Percentiles rank a stretch among this genome's conserved stretches.
Conservation (phyloP, 1,140 invertebrate genomes). For the Gryon sp. region DNA sequence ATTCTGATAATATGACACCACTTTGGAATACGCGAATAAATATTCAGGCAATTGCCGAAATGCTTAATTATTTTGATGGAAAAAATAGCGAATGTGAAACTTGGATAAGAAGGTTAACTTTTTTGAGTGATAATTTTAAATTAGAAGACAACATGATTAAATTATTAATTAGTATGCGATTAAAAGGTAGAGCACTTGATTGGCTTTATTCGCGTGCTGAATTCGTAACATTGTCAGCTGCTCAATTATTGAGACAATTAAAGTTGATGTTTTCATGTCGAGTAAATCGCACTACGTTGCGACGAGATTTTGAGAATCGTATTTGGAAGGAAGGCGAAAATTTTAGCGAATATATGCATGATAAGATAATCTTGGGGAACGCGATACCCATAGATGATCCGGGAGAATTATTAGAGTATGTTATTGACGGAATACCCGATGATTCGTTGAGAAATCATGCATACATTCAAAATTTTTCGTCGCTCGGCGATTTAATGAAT, state of each 20-base stretch:
- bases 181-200: not conserved
- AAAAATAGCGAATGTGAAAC: not conserved
- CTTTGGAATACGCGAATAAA: not conserved
- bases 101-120: not conserved
- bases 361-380: not conserved
- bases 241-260: not conserved
- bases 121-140: not conserved
- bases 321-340: not conserved
- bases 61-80: constrained; percentile 1
- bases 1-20: too few relatives aligned
- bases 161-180: not conserved
- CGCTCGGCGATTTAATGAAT: too few relatives aligned
- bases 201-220: constrained; percentile 3
- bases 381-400: not conserved
- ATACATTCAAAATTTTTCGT: too few relatives aligned
- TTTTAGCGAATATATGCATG: constrained; percentile 1
- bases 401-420: constrained; percentile 9
- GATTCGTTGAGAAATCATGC: not conserved
- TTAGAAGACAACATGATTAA: not conserved
- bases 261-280: not conserved
- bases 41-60: not conserved
- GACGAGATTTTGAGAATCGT: not conserved
- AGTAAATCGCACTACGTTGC: not conserved
- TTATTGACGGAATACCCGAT: constrained; percentile 8
- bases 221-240: not conserved